phyloP scores from a whole-genome alignment of 2,797 vertebrate genomes.

The Xyrichtys novacula region DNA sequence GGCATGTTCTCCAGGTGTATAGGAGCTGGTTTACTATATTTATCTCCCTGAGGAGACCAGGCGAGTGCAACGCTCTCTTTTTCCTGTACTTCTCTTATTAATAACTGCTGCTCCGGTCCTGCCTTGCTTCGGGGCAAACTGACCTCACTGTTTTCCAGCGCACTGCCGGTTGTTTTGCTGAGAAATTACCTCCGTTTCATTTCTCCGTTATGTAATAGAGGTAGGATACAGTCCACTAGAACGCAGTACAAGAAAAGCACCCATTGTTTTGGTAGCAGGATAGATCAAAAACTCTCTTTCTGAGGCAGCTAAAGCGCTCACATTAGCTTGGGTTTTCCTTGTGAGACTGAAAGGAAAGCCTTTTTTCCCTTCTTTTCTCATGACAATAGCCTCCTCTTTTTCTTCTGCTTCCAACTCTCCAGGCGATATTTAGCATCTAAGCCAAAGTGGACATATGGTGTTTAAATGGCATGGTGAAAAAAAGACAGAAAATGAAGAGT shows the following conservation, averaged over 20 bases:
- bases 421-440: slow-evolving; percentile 43
- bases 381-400: slow-evolving; percentile 29
- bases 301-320: slow-evolving; percentile 9
- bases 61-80: slow-evolving; percentile 36
- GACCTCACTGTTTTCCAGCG: slow-evolving; percentile 62
- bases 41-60: slow-evolving; percentile 51
- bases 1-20: slow-evolving; percentile 60
- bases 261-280: slow-evolving; percentile 9
- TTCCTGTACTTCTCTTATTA: slow-evolving; percentile 67
- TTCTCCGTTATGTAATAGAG: slow-evolving; percentile 49
- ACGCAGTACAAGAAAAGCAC: neutral
- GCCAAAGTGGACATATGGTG: slow-evolving; percentile 60
- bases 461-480: slow-evolving; percentile 37
- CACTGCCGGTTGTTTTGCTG: slow-evolving; percentile 48
- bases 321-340: slow-evolving; percentile 18
- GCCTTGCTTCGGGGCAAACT: slow-evolving; percentile 69
- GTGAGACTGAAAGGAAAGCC: slow-evolving; percentile 29
- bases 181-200: slow-evolving; percentile 63
- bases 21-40: slow-evolving; percentile 47
- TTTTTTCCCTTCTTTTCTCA: neutral
- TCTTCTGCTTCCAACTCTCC: slow-evolving; percentile 38
- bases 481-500: slow-evolving; percentile 4
- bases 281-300: slow-evolving; percentile 24
- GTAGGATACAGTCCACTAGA: slow-evolving; percentile 3
- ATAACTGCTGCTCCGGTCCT: slow-evolving; percentile 67